Conservation (phyloP, 2,113 vertebrate species). For the Ptyas mucosa region DNA sequence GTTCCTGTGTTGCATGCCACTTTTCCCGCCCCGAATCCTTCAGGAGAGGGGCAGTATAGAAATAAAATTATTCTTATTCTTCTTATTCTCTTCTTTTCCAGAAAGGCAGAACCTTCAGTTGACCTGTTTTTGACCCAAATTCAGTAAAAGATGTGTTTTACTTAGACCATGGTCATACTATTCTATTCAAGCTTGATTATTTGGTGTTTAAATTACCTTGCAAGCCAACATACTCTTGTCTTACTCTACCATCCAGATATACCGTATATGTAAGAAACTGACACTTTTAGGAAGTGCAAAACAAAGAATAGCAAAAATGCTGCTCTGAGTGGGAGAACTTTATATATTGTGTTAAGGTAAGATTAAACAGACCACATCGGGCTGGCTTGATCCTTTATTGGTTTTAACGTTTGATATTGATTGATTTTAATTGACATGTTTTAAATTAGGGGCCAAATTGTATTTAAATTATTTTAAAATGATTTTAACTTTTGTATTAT, state of each 20-base stretch:
- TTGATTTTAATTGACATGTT: too few species aligned
- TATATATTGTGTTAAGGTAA: background rate
- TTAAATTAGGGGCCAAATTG: too few species aligned
- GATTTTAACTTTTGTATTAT: too few species aligned
- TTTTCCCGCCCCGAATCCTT: too few species aligned
- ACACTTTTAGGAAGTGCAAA: background rate
- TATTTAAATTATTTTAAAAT: too few species aligned
- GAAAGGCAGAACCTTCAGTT: background rate
- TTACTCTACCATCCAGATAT: background rate
- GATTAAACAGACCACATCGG: background rate
- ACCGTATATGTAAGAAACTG: background rate
- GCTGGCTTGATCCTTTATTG: too few species aligned
- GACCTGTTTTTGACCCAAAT: background rate
- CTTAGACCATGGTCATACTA: background rate
- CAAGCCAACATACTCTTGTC: background rate
- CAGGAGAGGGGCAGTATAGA: too few species aligned
- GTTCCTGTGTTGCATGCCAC: background rate
- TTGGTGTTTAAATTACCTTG: background rate
- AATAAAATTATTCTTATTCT: too few species aligned
- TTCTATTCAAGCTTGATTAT: background rate
- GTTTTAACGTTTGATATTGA: too few species aligned
- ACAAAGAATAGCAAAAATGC: background rate
- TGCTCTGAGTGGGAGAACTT: background rate
- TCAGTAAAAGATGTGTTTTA: background rate
- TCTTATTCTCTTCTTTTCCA: too few species aligned